These are phyloP conservation scores for Andrena haemorrhoa DNA, from an alignment of 2,888 invertebrate genomes.

Conservation along the genomic window DNA sequence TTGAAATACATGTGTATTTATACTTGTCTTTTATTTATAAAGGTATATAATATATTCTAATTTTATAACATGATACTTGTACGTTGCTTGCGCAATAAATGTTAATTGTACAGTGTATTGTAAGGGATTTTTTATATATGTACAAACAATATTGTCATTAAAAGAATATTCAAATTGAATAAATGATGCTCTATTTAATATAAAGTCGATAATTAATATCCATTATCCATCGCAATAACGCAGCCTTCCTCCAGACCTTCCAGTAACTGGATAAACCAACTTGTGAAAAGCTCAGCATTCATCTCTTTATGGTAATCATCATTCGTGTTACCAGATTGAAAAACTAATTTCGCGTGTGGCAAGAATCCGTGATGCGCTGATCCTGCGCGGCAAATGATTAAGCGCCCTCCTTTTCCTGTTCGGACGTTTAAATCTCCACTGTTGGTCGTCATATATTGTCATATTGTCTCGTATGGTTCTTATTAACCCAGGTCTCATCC, in stretches of 20 bases:
- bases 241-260: no score
- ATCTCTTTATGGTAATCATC: no score
- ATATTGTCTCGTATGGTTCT: not conserved
- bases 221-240: no score
- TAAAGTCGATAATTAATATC: not conserved
- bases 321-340: not conserved
- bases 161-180: not conserved
- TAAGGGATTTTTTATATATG: conserved; percentile 25
- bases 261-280: no score
- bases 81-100: conserved; percentile 18
- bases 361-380: not conserved
- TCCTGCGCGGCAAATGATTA: not conserved
- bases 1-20: conserved; percentile 20
- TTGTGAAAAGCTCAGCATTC: no score
- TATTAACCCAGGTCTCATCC: conserved; percentile 4
- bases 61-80: conserved; percentile 16
- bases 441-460: not conserved
- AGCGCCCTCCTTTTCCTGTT: not conserved
- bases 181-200: conserved; percentile 18
- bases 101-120: conserved; percentile 15
- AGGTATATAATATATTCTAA: conserved; percentile 34
- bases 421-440: not conserved
- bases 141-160: conserved; percentile 14
- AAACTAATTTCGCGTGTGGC: not conserved
- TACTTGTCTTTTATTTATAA: conserved; percentile 12